Evolutionary conservation across 2,888 invertebrate genomes (phyloP), one percentile per base, ranked within the genome.

Genomic region (Blomia tropicalis): DNA sequence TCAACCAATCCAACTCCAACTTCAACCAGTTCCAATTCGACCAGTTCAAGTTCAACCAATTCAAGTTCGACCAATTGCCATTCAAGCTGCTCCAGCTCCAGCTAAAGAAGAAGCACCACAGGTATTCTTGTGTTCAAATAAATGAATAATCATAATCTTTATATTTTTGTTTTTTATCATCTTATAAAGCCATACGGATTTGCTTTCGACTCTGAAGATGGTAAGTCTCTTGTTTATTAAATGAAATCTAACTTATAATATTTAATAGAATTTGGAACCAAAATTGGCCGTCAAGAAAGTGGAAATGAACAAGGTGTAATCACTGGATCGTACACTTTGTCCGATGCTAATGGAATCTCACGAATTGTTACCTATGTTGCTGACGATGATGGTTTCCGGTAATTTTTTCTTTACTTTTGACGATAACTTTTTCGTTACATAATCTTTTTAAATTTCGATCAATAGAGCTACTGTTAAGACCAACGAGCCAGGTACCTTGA

Each of bases 321-420:
- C 51, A 47, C 23, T 27, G 51, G 51, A 7, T 14, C 5, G 14
- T 47, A 47, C 27, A 25, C 51, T 25, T 25, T 47, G 22, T 22
- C 51, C 51, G 51, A 47, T 27, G 51, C 51, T n/a, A 14, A 7
- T 19, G 51, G 51, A 7, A 47, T 47, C 22, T 7, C 51, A 11
- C 51, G 51, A 27, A 27, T 47, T 22, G 51, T 47, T 7, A 47
- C 22, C 51, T 47, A 47, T n/a, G 27, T 47, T 47, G 51, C 51
- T 27, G 51, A 36, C 17, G 36, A 7, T 17, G 17, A 36, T 17
- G 36, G 36, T 36, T 36, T 36, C 36, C 36, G 36, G n/a, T n/a
- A n/a, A n/a, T n/a, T n/a, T n/a, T n/a, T n/a, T n/a, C n/a, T n/a
- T n/a, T n/a, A n/a, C n/a, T n/a, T n/a, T n/a, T n/a, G n/a, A n/a